These are phyloP conservation scores for Argyrosomus regius DNA, from an alignment of 2,797 vertebrate species.

Conservation along the genomic window DNA sequence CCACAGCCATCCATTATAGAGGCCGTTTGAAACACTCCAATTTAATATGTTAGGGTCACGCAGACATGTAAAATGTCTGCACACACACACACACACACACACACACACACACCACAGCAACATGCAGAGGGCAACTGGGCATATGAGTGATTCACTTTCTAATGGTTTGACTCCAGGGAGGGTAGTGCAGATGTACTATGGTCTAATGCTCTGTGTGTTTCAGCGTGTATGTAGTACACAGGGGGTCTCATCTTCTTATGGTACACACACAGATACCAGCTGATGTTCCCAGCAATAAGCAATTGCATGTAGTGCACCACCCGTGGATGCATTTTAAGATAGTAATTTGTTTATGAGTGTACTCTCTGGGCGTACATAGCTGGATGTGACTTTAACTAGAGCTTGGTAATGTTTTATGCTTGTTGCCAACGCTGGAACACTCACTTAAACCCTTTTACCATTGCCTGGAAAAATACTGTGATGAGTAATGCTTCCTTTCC, in stretches of 20 bases:
- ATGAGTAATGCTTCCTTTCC: conserved; percentile 15
- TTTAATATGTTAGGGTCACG: conserved; percentile 38
- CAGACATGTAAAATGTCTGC: conserved; percentile 2
- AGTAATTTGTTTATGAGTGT: conserved; percentile 33
- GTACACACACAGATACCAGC: background rate
- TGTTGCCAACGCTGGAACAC: background rate
- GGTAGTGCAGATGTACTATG: background rate
- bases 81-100: background rate
- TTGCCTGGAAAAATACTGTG: conserved; percentile 11
- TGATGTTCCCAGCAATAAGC: background rate
- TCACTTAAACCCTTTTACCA: conserved; percentile 24
- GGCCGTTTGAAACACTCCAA: conserved; percentile 2
- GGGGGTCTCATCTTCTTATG: conserved; percentile 16
- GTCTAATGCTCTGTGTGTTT: conserved; percentile 11
- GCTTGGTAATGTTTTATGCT: conserved; percentile 18
- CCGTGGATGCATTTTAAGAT: conserved; percentile 15
- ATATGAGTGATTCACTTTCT: background rate
- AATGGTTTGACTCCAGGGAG: conserved; percentile 8
- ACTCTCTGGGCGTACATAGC: conserved; percentile 10
- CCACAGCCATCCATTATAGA: conserved; percentile 46
- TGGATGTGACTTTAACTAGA: conserved; percentile 23
- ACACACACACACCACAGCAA: background rate
- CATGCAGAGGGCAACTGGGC: background rate
- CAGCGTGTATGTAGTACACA: background rate
- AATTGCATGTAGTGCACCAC: background rate